Evolutionary conservation across 2,888 invertebrate species (phyloP), one percentile per base, ranked within the genome.

Genomic region (Pollenia angustigena): DNA sequence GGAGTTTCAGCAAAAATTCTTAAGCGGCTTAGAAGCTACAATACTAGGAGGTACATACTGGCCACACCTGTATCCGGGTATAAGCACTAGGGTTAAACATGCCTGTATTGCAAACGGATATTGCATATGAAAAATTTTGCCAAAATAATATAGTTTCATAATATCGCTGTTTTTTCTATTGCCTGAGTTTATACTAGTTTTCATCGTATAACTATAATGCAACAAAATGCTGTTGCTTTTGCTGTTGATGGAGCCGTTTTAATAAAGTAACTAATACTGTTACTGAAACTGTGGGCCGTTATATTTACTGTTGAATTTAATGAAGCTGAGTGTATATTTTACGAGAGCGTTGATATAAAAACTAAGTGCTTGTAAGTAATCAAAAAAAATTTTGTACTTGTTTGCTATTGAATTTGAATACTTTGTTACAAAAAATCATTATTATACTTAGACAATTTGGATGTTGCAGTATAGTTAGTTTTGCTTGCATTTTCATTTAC

Each of bases 101-200:
- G 62, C 42, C 40, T 50, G 16, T 42, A 44, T n/a, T n/a, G 64
- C 48, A 76, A 54, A 9, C 50, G 64, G 76, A 64, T 46, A 54
- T 54, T 66, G 64, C 23, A 46, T 44, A 50, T 75, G 18, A 66
- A 44, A 64, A 56, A 76, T 62, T 42, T 66, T 64, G 64, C 54
- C 56, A 44, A 52, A 66, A 76, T 12, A 76, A 18, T 18, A 32
- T 32, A 32, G 4, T 32, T 4, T 18, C 32, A 32, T 32, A 32
- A 32, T 76, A 54, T 76, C 66, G 54, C 54, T 10, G 9, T 66
- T 54, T 50, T 18, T 18, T 18, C 1, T 18, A 18, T 18, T 18
- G 18, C 18, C 1, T 18, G 18, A 18, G 18, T 18, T 18, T 18
- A 18, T 18, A 18, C 18, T 1, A 18, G 18, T 18, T 18, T 18